Percentiles rank a stretch among this genome's conserved stretches.
phyloP scores from a whole-genome alignment of 2,113 vertebrate species.

The Bufo gargarizans region DNA sequence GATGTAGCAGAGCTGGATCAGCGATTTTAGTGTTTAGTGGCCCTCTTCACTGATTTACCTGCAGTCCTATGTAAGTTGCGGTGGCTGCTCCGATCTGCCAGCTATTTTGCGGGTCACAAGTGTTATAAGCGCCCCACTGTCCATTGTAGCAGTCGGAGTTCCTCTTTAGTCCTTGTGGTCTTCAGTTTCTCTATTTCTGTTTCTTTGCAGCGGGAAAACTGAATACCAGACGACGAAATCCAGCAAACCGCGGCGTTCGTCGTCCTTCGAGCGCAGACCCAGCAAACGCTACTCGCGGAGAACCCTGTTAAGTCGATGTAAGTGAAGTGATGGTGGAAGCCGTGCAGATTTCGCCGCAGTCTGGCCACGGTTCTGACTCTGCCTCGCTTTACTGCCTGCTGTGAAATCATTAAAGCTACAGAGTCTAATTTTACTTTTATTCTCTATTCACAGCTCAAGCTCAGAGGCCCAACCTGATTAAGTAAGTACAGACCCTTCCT shows the following conservation, averaged over 20 bases:
- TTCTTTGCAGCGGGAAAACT: conserved; percentile 85
- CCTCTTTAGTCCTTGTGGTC: not conserved
- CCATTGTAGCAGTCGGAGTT: not conserved
- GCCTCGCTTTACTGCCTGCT: not conserved
- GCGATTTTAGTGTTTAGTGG: not conserved
- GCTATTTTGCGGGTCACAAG: no score
- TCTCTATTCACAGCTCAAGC: not conserved
- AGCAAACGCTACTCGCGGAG: conserved; percentile 95
- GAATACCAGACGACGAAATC: conserved; percentile 98
- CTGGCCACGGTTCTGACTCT: not conserved
- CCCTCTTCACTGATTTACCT: not conserved
- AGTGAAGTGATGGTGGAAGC: not conserved
- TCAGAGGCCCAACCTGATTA: not conserved
- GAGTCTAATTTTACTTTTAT: not conserved
- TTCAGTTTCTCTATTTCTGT: not conserved
- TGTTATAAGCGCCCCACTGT: no score
- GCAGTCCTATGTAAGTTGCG: not conserved
- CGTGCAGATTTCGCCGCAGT: not conserved
- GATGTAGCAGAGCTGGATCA: not conserved
- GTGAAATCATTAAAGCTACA: not conserved
- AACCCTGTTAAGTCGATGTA: conserved; percentile 87
- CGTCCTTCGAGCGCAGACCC: conserved; percentile 94
- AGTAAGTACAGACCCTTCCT: not conserved
- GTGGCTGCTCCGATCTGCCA: no score
- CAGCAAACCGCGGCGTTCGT: conserved; percentile 89